Evolutionary conservation across 1,140 invertebrate species (phyloP), one percentile per base, ranked within the genome.

Genomic region (Ectropis grisescens): DNA sequence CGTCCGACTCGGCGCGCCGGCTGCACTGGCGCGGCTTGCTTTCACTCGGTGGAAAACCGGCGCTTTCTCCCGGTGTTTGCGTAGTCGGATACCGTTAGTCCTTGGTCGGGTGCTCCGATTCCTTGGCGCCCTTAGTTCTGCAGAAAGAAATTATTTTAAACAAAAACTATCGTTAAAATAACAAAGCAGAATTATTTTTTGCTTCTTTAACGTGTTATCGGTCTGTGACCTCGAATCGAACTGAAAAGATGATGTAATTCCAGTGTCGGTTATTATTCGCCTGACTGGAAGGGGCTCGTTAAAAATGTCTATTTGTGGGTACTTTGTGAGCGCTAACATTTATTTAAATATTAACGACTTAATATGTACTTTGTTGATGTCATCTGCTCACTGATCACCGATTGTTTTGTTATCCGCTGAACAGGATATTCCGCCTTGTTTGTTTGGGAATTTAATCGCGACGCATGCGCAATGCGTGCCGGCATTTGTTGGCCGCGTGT

Each of bases 11-110:
- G 53, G 41, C 46, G 62, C 58, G 41, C 37, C 49, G 49, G 35
- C 31, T 52, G 34, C 54, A 62, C 71, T 64, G 68, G 22, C 58
- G 43, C 11, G 30, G 33, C 27, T 31, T 54, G 61, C 64, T 80
- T 80, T 78, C 75, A 75, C 72, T 64, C 39, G 52, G 43, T 67
- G 53, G 55, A 64, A 67, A 70, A 70, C 55, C 60, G 37, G 56
- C 67, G 71, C 71, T 79, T 79, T 75, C 72, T 62, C 69, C 44
- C 44, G 50, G 26, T 66, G 54, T 59, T 60, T 58, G 4, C 9
- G 56, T 62, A 51, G n/a, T 58, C 53, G 50, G 37, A 37, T 33
- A 74, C 70, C 69, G 67, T 72, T 78, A 74, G 56, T 64, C 57
- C 56, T 65, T 40, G 31, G 44, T 24, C n/a, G 22, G 11, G 7